A percentile compares a stretch with the other conserved stretches of the same genome.
These are phyloP conservation scores for Exocentrus adspersus DNA, from an alignment of 2,888 invertebrate genomes.

Conservation along the genomic window DNA sequence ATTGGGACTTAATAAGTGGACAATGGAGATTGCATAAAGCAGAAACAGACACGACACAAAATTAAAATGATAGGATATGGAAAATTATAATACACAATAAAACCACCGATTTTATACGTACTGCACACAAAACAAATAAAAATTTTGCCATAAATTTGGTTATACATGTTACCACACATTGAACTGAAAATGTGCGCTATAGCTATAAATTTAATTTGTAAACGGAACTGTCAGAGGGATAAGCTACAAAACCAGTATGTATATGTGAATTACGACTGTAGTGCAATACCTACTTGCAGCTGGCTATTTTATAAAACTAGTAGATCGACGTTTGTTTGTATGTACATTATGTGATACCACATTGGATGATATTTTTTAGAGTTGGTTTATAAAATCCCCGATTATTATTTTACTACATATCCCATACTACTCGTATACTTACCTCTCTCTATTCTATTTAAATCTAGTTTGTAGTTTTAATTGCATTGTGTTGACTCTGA, in stretches of 20 bases:
- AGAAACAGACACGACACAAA: constrained; percentile 5
- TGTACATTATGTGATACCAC: neutral
- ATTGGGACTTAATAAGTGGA: neutral
- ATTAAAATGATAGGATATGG: constrained; percentile 2
- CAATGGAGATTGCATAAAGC: neutral
- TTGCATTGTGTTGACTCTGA: neutral
- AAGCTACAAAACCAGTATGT: constrained; percentile 42
- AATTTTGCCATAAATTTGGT: constrained; percentile 22
- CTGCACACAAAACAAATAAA: constrained; percentile 21
- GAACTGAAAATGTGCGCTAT: constrained; percentile 41
- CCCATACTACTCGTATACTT: no score
- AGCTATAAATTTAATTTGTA: constrained; percentile 39
- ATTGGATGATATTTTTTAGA: constrained; percentile 1
- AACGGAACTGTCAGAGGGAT: constrained; percentile 41
- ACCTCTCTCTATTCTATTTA: neutral
- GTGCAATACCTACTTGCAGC: constrained; percentile 29
- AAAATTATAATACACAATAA: constrained; percentile 17
- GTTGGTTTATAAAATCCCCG: neutral
- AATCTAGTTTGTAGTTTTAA: neutral
- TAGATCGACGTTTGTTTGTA: constrained; percentile 4
- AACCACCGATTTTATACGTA: constrained; percentile 20
- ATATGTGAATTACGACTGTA: constrained; percentile 40
- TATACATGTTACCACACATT: constrained; percentile 31
- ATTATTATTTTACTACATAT: no score
- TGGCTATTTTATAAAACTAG: constrained; percentile 5